Base-by-base conservation (phyloP, 1,140 invertebrate genomes). In the Bicyclus anynana region DNA sequence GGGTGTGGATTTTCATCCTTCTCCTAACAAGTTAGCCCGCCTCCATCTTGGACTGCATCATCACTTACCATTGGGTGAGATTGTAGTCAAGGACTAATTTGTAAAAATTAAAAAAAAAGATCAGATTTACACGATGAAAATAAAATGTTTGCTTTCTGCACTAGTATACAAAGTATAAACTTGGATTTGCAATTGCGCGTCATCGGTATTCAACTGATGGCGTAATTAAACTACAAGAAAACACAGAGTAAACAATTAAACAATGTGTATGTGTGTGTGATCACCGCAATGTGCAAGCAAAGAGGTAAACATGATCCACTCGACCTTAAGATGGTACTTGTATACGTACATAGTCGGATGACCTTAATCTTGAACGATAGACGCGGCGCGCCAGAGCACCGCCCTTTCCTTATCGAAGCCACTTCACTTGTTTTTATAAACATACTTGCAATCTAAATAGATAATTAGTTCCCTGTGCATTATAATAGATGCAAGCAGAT, bases 291-390 rank as follows among this genome's bases (percentile, higher is more conserved):
- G 18, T 54, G 29, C 49, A 58, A 38, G 16, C 52, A 42, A n/a
- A 58, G 37, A 65, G 37, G 49, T 60, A 55, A 55, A 58, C 60
- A 69, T 49, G 62, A 50, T 55, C 62, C 50, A 58, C 52, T 47
- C 59, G 64, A 69, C 59, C 57, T 71, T 60, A 70, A 58, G 53
- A 61, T 26, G 46, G 40, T 49, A n/a, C n/a, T n/a, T n/a, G n/a
- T n/a, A 53, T 62, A 56, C 38, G 33, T 49, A 53, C 59, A 59
- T 72, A 71, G 73, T 67, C 62, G 61, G 54, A 50, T 59, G 80
- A 78, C 83, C 83, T 86, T 86, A 84, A 79, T 84, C 84, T 84
- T 84, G 80, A 87, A 83, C 80, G 81, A 87, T 83, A 80, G 71
- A 72, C 47, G 23, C 53, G 29, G 40, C 47, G 53, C 50, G 56